Conservation (phyloP, 2,888 invertebrate genomes). For the Tachina grossa region DNA sequence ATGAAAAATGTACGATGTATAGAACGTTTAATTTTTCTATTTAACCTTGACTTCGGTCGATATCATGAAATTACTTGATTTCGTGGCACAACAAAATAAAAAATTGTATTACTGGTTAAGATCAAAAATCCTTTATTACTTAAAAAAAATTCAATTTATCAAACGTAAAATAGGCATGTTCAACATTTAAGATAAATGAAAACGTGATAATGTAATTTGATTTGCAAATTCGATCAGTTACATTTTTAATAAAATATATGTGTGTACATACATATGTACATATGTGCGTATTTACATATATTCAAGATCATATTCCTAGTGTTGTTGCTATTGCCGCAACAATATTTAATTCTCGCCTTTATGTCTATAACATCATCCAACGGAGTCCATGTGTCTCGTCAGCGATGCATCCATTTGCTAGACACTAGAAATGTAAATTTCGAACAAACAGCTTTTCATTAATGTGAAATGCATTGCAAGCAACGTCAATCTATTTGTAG, state of each 20-base stretch:
- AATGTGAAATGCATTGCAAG: conserved; percentile 15
- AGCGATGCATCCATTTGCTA: conserved; percentile 26
- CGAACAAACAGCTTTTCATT: conserved; percentile 23
- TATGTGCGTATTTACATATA: too few species aligned
- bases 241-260: too few species aligned
- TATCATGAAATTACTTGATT: too few species aligned
- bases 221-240: conserved; percentile 13
- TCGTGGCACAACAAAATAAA: too few species aligned
- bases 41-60: too few species aligned
- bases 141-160: too few species aligned
- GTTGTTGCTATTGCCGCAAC: background rate
- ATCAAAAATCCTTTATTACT: too few species aligned
- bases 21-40: too few species aligned
- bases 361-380: background rate
- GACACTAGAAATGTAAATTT: conserved; percentile 35
- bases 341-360: conserved; percentile 16
- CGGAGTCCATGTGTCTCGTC: conserved; percentile 40
- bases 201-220: background rate
- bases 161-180: too few species aligned
- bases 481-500: conserved; percentile 32
- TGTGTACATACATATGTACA: too few species aligned
- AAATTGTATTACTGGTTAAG: too few species aligned
- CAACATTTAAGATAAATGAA: background rate
- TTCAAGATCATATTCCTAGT: background rate
- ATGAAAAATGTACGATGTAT: too few species aligned